These are phyloP conservation scores for Ptychochromis oligacanthus DNA, from an alignment of 2,113 vertebrate genomes.

Conservation along the genomic window DNA sequence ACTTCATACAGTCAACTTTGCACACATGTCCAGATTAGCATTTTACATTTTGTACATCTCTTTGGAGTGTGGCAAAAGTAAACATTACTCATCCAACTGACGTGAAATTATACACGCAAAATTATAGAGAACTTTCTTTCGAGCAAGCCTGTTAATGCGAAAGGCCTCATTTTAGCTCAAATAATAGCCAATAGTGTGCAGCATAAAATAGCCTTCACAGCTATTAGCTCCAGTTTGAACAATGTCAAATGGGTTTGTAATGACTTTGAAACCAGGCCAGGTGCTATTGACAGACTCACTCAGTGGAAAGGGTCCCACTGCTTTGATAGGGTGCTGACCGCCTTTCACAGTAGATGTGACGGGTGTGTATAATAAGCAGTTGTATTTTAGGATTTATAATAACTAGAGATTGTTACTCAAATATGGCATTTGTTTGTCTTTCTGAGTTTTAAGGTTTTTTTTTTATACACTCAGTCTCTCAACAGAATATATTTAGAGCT, in stretches of 20 bases:
- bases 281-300: constrained; percentile 58
- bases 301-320: constrained; percentile 43
- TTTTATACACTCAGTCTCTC: neutral
- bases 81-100: constrained; percentile 17
- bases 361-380: neutral
- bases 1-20: neutral
- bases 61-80: constrained; percentile 2
- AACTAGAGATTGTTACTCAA: constrained; percentile 7
- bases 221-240: constrained; percentile 62
- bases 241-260: constrained; percentile 67
- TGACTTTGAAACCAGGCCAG: constrained; percentile 61
- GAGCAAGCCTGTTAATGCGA: constrained; percentile 45
- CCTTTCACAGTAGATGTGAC: constrained; percentile 26
- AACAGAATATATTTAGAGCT: neutral
- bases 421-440: neutral
- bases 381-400: constrained; percentile 35
- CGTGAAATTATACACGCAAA: constrained; percentile 53
- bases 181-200: constrained; percentile 21
- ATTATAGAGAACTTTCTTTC: constrained; percentile 56
- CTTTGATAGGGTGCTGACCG: constrained; percentile 20
- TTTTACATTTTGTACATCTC: neutral
- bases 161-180: constrained; percentile 21
- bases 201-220: constrained; percentile 47
- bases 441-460: neutral
- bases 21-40: neutral